Base-by-base conservation (phyloP, 2,888 invertebrate genomes). In the Copidosoma aretas region DNA sequence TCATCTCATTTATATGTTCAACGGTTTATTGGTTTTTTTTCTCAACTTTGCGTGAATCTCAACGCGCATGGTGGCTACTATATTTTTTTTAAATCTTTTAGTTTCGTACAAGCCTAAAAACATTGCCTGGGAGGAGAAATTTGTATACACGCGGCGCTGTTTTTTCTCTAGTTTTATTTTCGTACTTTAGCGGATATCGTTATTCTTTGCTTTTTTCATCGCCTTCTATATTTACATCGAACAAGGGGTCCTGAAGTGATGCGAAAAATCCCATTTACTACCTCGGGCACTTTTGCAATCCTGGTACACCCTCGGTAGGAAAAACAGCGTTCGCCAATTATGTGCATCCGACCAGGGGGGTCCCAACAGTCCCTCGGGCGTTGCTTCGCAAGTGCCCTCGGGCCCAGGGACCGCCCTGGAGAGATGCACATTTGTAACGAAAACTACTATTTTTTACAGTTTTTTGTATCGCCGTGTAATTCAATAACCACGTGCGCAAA, bases 21-120 rank as follows among this genome's bases (percentile, higher is more conserved):
- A 74, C 73, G 73, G 59, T 63, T 39, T 46, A 49, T 25, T 14
- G 10, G 52, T 60, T 58, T 57, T 68, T 66, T 69, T 64, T 64
- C 62, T 72, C 69, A 70, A 72, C 69, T 67, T 64, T 69, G 67
- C 69, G 64, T 70, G 60, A 64, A 70, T 72, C 46, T 65, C 56
- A 24, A n/a, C 71, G 71, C 69, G 64, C 67, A 67, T 70, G 21
- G 53, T 69, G 71, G 71, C 69, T 71, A 69, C 67, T 66, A 51
- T 46, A 14, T 46, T 17, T 14, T 8, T 46, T 46, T 8, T 8
- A 15, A 14, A 46, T 46, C 43, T 60, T 32, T 63, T 25, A 19
- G 64, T 71, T 71, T 67, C 67, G 60, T 63, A 64, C 54, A 65
- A 74, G 72, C 71, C 75, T 73, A 74, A 76, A 74, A 75, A 72